Conservation (phyloP, 2,888 invertebrate genomes). For the Apodemia mormo region DNA sequence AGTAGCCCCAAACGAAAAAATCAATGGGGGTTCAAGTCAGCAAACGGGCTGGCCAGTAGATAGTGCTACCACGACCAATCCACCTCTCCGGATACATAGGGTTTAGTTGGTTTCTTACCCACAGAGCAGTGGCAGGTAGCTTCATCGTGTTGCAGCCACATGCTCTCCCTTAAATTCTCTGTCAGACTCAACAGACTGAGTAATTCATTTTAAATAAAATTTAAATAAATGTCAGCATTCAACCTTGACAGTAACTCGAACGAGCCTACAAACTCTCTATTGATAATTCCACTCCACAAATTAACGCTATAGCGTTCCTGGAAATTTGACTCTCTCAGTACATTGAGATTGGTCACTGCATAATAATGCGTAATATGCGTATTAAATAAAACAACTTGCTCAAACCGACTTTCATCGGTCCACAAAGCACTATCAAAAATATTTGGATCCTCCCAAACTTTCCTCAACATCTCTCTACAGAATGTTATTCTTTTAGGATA, state of each 20-base stretch:
- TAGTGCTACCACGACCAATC: not conserved
- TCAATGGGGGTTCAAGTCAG: not conserved
- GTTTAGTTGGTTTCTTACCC: too few species aligned
- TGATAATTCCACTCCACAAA: not conserved
- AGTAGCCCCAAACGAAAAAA: not conserved
- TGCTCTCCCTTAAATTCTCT: not conserved
- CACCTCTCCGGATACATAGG: not conserved
- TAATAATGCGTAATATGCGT: not conserved
- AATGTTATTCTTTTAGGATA: not conserved
- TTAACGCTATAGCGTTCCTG: slow-evolving; percentile 1
- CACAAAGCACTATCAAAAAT: too few species aligned
- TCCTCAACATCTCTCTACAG: slow-evolving; percentile 1
- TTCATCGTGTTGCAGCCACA: not conserved
- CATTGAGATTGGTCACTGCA: not conserved
- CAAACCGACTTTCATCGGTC: too few species aligned
- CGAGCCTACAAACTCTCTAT: not conserved
- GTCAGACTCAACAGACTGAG: not conserved
- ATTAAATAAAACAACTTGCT: not conserved
- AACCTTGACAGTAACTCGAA: not conserved
- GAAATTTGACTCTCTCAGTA: not conserved
- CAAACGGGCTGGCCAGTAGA: not conserved
- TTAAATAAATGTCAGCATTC: not conserved
- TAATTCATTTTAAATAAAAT: not conserved
- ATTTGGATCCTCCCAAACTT: not conserved
- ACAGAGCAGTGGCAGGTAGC: not conserved